A percentile compares a stretch with the other conserved stretches of the same genome.
Evolutionary conservation across 2,888 invertebrate species (phyloP).

Genomic region (Ochlodes sylvanus): DNA sequence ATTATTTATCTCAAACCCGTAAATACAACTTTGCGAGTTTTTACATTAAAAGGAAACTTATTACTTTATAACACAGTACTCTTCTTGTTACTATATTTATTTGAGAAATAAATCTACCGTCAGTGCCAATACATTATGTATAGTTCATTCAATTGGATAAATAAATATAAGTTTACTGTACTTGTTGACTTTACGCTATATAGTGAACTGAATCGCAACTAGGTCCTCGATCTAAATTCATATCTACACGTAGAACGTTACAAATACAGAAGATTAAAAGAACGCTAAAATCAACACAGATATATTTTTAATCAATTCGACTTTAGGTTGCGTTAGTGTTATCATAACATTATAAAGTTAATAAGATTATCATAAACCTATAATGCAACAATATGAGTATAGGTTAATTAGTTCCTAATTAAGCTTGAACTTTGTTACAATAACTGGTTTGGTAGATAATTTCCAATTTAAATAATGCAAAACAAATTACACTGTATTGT

Average conservation of each 20-base stretch:
- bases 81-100: background rate
- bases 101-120: background rate
- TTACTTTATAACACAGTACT: background rate
- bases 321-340: background rate
- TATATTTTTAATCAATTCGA: no score
- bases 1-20: background rate
- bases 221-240: no score
- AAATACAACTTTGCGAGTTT: background rate
- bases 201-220: no score
- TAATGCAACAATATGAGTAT: background rate
- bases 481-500: background rate
- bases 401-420: background rate
- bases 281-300: no score
- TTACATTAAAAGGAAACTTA: background rate
- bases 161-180: background rate
- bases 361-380: background rate
- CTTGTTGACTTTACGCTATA: background rate
- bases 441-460: background rate
- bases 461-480: background rate
- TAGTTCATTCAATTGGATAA: background rate
- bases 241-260: no score
- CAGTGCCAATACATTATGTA: background rate
- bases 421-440: background rate
- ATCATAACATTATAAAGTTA: background rate
- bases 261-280: no score